Percentiles rank a stretch among this genome's conserved stretches.
phyloP scores from a whole-genome alignment of 2,113 vertebrate genomes.

The Perca schrenkii region DNA sequence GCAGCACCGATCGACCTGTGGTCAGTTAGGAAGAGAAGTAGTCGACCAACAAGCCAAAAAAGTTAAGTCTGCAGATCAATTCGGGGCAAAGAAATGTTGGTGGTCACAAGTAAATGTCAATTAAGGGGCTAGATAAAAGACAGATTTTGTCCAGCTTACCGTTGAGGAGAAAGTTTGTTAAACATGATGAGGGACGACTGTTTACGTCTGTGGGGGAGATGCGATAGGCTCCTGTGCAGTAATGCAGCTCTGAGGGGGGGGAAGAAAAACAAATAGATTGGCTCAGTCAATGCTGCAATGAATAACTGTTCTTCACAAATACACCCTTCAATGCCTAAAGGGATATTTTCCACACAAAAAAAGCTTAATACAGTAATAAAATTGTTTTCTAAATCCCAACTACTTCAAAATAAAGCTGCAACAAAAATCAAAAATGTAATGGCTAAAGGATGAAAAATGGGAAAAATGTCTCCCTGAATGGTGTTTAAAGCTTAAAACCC shows the following conservation, averaged over 20 bases:
- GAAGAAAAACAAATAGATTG: neutral
- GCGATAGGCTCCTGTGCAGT: constrained; percentile 96
- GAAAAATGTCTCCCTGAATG: neutral
- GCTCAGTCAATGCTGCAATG: neutral
- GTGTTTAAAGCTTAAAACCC: neutral
- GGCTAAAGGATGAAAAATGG: neutral
- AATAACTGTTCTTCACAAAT: neutral
- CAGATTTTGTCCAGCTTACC: constrained; percentile 77
- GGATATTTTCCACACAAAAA: too few species aligned
- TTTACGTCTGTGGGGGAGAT: constrained; percentile 99
- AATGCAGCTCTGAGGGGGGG: constrained; percentile 91
- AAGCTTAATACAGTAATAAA: too few species aligned
- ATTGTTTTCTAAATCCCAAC: too few species aligned
- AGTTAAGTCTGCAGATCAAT: neutral
- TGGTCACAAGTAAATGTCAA: neutral
- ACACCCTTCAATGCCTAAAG: neutral
- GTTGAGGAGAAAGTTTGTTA: constrained; percentile 99
- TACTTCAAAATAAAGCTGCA: too few species aligned
- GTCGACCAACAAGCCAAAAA: neutral
- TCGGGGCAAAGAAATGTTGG: neutral
- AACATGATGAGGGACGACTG: constrained; percentile 97
- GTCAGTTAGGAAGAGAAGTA: neutral
- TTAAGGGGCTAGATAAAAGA: neutral
- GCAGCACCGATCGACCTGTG: constrained; percentile 95
- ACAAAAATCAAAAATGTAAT: neutral